Base-by-base conservation (phyloP, 1,140 invertebrate species). In the Magallana gigas region DNA sequence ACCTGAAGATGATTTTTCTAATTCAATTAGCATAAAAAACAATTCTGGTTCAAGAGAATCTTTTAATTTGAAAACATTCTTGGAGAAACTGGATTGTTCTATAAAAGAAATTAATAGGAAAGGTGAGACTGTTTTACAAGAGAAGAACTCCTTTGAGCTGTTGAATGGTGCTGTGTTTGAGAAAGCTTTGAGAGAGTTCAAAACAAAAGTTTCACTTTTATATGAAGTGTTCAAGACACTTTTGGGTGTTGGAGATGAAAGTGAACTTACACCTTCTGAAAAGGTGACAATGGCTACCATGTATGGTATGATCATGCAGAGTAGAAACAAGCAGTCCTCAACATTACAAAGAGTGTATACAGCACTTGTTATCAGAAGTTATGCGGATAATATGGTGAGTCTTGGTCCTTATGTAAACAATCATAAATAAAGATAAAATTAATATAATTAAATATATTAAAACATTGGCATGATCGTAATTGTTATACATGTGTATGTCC, bases 351-450 rank as follows among this genome's bases (percentile, higher is more conserved):
- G 71, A 58, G 48, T 89, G 6, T 83, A 80, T 14, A 87, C 88
- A 60, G n/a, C 83, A 23, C 48, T 87, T 23, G 76, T 80, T 83
- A 87, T 89, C 16, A 85, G 83, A 81, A 87, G 64, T 81, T 84
- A 89, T 89, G 84, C 86, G 36, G 88, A 89, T 68, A 89, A 89
- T 59, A 76, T 83, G 81, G 88, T 89, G 12, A 62, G 60, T 62
- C 23, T 23, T 23, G 23, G 23, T 23, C 23, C 23, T 23, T 23
- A 23, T 0, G 23, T 23, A 23, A 23, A 23, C 23, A 23, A 23
- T 23, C 23, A 23, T 23, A 23, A 23, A 23, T 23, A 23, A 23
- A 23, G 23, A 23, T 23, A 23, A 1, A 23, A 23, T 23, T 23
- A 23, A 23, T 23, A 23, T 23, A 23, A 23, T 23, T 23, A 1